Evolutionary conservation across 2,888 invertebrate genomes (phyloP), one percentile per base, ranked within the genome.

Genomic region (Lumbricus terrestris): DNA sequence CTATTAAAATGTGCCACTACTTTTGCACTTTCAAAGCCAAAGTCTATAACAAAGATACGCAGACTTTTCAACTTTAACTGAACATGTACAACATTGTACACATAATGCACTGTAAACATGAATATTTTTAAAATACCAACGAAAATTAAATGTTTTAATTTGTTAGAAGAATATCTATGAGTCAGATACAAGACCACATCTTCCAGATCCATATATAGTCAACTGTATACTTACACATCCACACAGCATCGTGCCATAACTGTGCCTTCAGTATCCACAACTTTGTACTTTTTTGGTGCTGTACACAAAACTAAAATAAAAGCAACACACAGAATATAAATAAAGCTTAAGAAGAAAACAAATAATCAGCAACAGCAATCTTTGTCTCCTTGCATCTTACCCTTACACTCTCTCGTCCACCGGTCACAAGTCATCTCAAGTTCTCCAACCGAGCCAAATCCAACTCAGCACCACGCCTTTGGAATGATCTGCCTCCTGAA

Each of bases 191-290:
- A 47, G 47, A 47, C 69, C n/a, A 69, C n/a, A n/a, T 69, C 69
- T 69, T 29, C 47, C 47, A 20, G 18, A 47, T 47, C 23, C 6
- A 8, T 20, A 8, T 1, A 69, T 69, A n/a, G 69, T 13, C 11
- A n/a, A 69, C 6, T 85, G 83, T 35, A 23, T 20, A 94, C 95
- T 92, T 93, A 95, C 95, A 97, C 96, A 94, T 97, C 97, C 54
- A 97, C 96, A 94, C 97, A 97, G 94, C 97, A 97, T 93, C 96
- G 96, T 5, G 97, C 96, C 91, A 97, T 96, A 93, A 97, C 97
- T 89, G 96, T 96, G 23, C 97, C 97, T 94, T 97, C 97, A 6
- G 97, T 97, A 94, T 97, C 97, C 89, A 97, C 96, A 89, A 97
- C 97, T 92, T 96, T 96, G 94, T 97, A 97, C 95, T 97, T 97